Evolutionary conservation across 2,113 vertebrate species (phyloP), one percentile per base, ranked within the genome.

Genomic region (Phrynosoma platyrhinos): DNA sequence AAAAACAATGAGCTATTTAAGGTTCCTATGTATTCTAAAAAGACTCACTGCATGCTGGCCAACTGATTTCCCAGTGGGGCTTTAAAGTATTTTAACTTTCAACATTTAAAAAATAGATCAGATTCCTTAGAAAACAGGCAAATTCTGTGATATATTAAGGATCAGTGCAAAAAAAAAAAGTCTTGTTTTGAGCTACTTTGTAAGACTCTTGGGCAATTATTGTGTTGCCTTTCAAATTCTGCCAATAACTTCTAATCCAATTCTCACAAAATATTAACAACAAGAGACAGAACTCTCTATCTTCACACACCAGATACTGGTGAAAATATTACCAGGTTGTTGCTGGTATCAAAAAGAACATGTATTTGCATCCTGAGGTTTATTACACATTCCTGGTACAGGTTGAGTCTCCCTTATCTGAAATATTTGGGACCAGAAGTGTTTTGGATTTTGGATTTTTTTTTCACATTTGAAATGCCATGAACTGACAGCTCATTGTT

Each of bases 121-220:
- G 72, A 88, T 76, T 68, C 95, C 94, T 94, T 92, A 93, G 77
- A 91, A 93, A 84, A 84, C 87, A 93, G 93, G 47, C 47, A 47
- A 47, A 47, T 7, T 47, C 47, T 47, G 47, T 47, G 47, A 47
- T 47, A 47, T 47, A 47, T 47, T 47, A 66, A 66, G 23, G 64
- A 21, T 20, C 12, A 66, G n/a, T 81, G 80, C n/a, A 74, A 69
- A 89, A 18, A 64, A 18, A 64, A 78, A 66, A 88, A 10, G 27
- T 72, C 75, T 92, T 86, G 84, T 85, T 75, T 90, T 76, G 1
- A 1, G 0, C 30, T 75, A 9, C 25, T 2, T 86, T 1, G 0
- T 42, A 80, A 77, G 14, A 18, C 0, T 0, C 47, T 90, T 55
- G 9, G n/a, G 6, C 16, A 25, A 81, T 69, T 69, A 40, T 42